Conservation (phyloP, 2,797 vertebrate species). For the Oryzias dopingdopingensis region DNA sequence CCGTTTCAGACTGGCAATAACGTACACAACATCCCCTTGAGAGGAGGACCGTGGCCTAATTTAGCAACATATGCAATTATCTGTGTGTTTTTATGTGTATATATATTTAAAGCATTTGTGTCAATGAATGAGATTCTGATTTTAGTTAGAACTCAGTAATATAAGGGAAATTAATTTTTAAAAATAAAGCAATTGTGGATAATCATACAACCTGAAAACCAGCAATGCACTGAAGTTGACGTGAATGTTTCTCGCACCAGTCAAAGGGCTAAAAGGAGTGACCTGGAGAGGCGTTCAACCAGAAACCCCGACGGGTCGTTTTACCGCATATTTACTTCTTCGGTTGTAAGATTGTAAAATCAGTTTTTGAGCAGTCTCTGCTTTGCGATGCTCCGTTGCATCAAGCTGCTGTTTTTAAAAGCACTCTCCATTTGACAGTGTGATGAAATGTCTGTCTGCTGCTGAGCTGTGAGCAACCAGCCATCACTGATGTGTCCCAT, state of each 20-base stretch:
- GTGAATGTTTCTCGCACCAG: conserved; percentile 69
- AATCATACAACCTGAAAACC: conserved; percentile 62
- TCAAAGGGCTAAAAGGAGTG: conserved; percentile 73
- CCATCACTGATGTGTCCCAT: conserved; percentile 48
- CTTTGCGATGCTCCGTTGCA: conserved; percentile 66
- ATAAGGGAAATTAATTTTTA: conserved; percentile 23
- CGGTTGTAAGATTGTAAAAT: conserved; percentile 56
- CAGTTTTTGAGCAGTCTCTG: conserved; percentile 57
- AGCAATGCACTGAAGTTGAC: conserved; percentile 67
- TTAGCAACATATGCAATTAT: conserved; percentile 76
- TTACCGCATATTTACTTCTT: conserved; percentile 72
- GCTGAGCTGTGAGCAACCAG: conserved; percentile 41
- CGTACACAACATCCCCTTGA: conserved; percentile 53
- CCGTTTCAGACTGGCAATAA: conserved; percentile 55
- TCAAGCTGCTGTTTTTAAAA: conserved; percentile 54
- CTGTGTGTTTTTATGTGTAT: conserved; percentile 52
- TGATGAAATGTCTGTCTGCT: conserved; percentile 35
- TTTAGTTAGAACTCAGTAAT: conserved; percentile 37
- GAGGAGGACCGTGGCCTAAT: conserved; percentile 51
- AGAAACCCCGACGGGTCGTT: conserved; percentile 55
- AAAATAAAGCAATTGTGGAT: conserved; percentile 48
- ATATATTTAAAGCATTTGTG: conserved; percentile 51
- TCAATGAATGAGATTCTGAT: conserved; percentile 36
- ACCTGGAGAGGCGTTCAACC: conserved; percentile 53
- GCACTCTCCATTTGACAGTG: conserved; percentile 40